Percentiles rank a stretch among this genome's conserved stretches.
These are phyloP conservation scores for Emydocephalus ijimae DNA, from an alignment of 2,113 vertebrate genomes.

Conservation along the genomic window DNA sequence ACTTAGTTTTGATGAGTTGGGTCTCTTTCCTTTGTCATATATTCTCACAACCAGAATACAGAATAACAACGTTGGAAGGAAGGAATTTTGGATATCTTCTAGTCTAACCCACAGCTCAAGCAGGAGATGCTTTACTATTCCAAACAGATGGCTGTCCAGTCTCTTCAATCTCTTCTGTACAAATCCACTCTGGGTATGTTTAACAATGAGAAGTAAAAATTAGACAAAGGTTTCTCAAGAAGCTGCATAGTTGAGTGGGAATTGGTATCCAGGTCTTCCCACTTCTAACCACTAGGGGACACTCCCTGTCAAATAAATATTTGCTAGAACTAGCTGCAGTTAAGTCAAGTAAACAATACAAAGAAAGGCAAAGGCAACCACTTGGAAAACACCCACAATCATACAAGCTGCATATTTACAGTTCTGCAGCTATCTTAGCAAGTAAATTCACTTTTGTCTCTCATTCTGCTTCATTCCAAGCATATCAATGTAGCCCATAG, in stretches of 20 bases:
- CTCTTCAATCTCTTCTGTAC: not conserved
- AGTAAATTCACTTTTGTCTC: not conserved
- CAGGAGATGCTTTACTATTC: not conserved
- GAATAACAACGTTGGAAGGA: not conserved
- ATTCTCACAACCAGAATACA: not conserved
- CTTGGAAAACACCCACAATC: not conserved
- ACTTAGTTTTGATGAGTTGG: not conserved
- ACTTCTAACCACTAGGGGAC: not conserved
- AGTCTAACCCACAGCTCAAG: too few species aligned
- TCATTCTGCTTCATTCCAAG: not conserved
- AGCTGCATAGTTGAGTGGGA: not conserved
- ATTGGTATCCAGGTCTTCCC: not conserved
- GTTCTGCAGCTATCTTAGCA: not conserved
- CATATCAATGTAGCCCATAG: not conserved
- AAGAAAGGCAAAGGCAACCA: not conserved
- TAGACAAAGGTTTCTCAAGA: not conserved
- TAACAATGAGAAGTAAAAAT: not conserved
- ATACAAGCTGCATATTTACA: not conserved
- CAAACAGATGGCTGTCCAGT: not conserved
- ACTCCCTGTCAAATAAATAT: not conserved
- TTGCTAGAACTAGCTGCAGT: not conserved
- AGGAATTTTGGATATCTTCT: not conserved
- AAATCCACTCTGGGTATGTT: not conserved
- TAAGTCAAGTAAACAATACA: not conserved
- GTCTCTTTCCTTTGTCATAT: not conserved